Conservation (phyloP, 2,888 invertebrate genomes). For the Trichogramma dendrolimi region DNA sequence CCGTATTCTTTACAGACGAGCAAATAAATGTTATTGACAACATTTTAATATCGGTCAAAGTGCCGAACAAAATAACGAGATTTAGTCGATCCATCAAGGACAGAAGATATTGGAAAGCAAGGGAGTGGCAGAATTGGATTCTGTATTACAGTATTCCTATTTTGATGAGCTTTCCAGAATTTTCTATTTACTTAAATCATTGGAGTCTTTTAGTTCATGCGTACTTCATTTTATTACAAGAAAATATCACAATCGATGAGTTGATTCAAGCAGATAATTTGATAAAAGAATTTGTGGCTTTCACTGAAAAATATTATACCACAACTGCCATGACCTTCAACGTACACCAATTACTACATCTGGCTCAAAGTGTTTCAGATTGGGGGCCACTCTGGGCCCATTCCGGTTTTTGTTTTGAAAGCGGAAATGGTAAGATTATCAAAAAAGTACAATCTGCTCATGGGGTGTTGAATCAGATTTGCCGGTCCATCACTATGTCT, state of each 20-base stretch:
- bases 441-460: neutral
- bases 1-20: slow-evolving; percentile 10
- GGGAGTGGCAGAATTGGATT: slow-evolving; percentile 27
- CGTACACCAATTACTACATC: neutral
- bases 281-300: neutral
- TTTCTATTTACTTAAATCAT: neutral
- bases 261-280: slow-evolving; percentile 18
- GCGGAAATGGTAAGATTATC: neutral
- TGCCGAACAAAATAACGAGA: slow-evolving; percentile 12
- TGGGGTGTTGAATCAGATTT: neutral
- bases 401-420: neutral
- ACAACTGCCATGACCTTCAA: neutral
- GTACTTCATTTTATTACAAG: neutral
- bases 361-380: neutral
- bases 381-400: neutral
- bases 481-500: neutral
- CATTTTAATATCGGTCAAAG: slow-evolving; percentile 3
- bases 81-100: slow-evolving; percentile 16
- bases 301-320: neutral
- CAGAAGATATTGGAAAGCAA: slow-evolving; percentile 20
- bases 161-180: slow-evolving; percentile 1
- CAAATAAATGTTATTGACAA: slow-evolving; percentile 10
- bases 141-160: slow-evolving; percentile 27
- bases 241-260: slow-evolving; percentile 19
- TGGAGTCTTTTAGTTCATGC: neutral